A percentile compares a stretch with the other conserved stretches of the same genome.
These are phyloP conservation scores for Brachionus plicatilis DNA, from an alignment of 1,140 invertebrate species.

Conservation along the genomic window DNA sequence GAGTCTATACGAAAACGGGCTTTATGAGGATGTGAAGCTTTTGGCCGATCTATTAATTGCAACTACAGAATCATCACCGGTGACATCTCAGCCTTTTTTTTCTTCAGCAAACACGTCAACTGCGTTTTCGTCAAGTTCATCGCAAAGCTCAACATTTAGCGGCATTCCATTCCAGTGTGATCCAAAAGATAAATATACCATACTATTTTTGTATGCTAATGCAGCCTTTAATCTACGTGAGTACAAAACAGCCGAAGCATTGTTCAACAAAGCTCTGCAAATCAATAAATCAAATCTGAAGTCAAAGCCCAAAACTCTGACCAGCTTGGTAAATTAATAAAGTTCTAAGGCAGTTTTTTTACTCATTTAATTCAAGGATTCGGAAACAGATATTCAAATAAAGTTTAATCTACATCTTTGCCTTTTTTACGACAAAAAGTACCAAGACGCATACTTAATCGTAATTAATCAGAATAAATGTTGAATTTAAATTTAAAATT, in stretches of 20 bases:
- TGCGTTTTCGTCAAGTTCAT: background rate
- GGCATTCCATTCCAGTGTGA: background rate
- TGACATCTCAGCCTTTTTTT: background rate
- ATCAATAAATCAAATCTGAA: background rate
- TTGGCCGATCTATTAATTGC: constrained; percentile 10
- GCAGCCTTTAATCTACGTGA: constrained; percentile 28
- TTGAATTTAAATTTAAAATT: background rate
- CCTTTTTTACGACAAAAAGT: constrained; percentile 28
- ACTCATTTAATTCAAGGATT: background rate
- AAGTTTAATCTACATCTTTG: constrained; percentile 29
- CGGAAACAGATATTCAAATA: constrained; percentile 27
- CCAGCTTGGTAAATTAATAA: background rate
- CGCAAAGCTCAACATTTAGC: background rate
- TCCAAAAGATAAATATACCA: background rate
- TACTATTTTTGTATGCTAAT: constrained; percentile 4
- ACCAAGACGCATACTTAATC: constrained; percentile 13
- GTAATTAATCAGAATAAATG: background rate
- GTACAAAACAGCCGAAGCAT: constrained; percentile 21
- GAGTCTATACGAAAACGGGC: background rate
- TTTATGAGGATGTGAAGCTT: constrained; percentile 36
- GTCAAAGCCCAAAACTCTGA: background rate
- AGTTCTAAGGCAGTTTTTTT: background rate
- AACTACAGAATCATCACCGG: background rate
- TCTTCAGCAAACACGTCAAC: background rate
- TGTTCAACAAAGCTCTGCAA: background rate